These are phyloP conservation scores for Napeogenes inachia DNA, from an alignment of 2,888 invertebrate species.

Conservation along the genomic window DNA sequence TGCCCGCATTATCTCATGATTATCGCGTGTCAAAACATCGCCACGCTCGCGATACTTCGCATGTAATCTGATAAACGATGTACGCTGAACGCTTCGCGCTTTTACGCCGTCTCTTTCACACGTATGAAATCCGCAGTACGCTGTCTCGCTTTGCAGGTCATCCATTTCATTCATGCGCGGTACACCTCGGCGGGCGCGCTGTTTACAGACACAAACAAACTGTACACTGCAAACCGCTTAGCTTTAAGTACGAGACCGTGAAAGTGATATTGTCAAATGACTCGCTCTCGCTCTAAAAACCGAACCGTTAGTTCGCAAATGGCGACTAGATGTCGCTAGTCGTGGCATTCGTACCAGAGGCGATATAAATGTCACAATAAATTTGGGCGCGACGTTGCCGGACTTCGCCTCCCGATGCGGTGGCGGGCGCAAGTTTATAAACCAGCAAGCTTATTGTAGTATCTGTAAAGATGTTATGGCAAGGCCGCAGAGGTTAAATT, in stretches of 20 bases:
- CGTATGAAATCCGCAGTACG: constrained; percentile 34
- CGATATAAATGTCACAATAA: constrained; percentile 72
- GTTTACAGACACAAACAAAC: constrained; percentile 79
- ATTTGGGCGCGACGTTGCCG: constrained; percentile 75
- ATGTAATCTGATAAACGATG: constrained; percentile 79
- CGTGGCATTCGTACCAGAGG: constrained; percentile 49
- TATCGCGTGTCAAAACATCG: constrained; percentile 79
- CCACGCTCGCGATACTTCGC: constrained; percentile 78
- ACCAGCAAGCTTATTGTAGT: constrained; percentile 48
- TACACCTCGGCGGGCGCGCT: constrained; percentile 72
- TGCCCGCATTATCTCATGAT: constrained; percentile 77
- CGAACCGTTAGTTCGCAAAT: constrained; percentile 51
- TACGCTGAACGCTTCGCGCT: constrained; percentile 75
- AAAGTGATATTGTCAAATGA: constrained; percentile 76
- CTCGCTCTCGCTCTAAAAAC: constrained; percentile 65
- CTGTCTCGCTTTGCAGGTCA: constrained; percentile 59
- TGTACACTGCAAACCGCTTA: constrained; percentile 77
- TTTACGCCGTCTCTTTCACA: constrained; percentile 47
- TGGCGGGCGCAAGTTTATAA: constrained; percentile 65
- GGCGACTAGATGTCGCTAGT: constrained; percentile 68
- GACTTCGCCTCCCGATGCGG: constrained; percentile 70
- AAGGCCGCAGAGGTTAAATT: constrained; percentile 44
- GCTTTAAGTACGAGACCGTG: constrained; percentile 77
- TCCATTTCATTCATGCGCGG: constrained; percentile 78
- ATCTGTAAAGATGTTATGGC: constrained; percentile 41